Conservation (phyloP, 92 coral and sea anemone species). For the Micromussa lordhowensis region DNA sequence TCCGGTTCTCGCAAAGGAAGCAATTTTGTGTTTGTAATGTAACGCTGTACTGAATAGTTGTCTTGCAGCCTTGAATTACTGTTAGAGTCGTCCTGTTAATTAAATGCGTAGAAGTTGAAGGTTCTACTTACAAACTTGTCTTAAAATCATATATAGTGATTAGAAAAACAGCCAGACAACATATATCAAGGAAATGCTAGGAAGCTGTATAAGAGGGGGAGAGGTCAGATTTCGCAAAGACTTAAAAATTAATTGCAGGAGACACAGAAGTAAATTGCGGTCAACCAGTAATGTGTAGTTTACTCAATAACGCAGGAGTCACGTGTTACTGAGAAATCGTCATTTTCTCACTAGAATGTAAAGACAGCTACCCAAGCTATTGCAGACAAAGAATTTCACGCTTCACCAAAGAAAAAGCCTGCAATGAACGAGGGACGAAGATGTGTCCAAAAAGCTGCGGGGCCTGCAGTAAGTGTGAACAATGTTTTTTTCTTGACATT, state of each 20-base stretch:
- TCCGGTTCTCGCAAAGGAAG: background rate
- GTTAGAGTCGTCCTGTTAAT: too few relatives aligned
- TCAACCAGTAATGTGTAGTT: too few relatives aligned
- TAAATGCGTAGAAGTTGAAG: too few relatives aligned
- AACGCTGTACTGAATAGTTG: background rate
- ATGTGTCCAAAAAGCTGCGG: conserved; percentile 18
- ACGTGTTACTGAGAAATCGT: background rate
- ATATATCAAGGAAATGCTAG: too few relatives aligned
- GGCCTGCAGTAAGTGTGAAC: conserved; percentile 10
- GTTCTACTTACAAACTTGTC: too few relatives aligned
- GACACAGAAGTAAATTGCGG: background rate
- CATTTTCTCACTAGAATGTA: conserved; percentile 6
- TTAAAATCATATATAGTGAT: too few relatives aligned
- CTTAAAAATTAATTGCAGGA: too few relatives aligned
- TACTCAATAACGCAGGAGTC: background rate
- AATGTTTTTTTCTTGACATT: background rate
- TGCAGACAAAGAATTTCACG: conserved; percentile 10
- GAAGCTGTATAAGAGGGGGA: too few relatives aligned
- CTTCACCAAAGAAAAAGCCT: conserved; percentile 5
- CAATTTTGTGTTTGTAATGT: too few relatives aligned
- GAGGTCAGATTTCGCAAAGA: too few relatives aligned
- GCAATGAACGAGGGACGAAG: conserved; percentile 12
- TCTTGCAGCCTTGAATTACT: too few relatives aligned
- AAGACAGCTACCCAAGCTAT: conserved; percentile 6
- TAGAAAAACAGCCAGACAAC: too few relatives aligned